phyloP scores from a whole-genome alignment of 64 coral and sea anemone genomes.

The Montipora efflorescens region DNA sequence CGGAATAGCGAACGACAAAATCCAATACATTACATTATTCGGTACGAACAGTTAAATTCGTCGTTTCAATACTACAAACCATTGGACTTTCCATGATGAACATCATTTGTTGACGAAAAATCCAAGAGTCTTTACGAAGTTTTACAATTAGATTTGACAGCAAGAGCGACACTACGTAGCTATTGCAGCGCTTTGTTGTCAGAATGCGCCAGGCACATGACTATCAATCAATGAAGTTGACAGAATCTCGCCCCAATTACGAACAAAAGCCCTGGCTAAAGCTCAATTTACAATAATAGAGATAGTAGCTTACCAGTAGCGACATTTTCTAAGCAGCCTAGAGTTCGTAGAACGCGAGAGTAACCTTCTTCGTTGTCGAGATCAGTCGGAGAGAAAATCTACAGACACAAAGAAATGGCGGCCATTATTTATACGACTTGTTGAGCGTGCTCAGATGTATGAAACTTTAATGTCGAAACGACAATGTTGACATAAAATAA shows the following conservation, averaged over 20 bases:
- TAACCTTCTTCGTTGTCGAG: constrained; percentile 53
- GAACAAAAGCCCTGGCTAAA: not conserved
- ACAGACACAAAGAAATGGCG: constrained; percentile 54
- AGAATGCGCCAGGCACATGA: constrained; percentile 2
- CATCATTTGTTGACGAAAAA: not conserved
- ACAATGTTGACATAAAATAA: constrained; percentile 68
- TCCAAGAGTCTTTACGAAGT: not conserved
- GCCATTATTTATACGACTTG: constrained; percentile 20
- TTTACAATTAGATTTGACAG: not conserved
- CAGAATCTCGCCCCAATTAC: constrained; percentile 1
- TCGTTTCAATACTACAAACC: not conserved
- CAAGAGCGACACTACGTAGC: not conserved
- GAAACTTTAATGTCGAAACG: constrained; percentile 73
- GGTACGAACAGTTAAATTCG: too few relatives aligned
- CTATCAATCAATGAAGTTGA: constrained; percentile 51
- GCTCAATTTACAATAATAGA: constrained; percentile 28
- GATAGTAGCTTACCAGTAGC: constrained; percentile 58
- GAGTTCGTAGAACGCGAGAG: constrained; percentile 43
- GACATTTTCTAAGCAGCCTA: constrained; percentile 63
- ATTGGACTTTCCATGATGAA: not conserved
- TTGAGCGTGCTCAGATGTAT: constrained; percentile 79
- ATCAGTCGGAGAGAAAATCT: constrained; percentile 59
- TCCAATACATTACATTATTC: not conserved
- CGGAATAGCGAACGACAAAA: constrained; percentile 4
- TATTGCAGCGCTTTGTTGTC: not conserved